A percentile compares a stretch with the other conserved stretches of the same genome.
These are phyloP conservation scores for Nephrotoma guestfalica DNA, from an alignment of 2,888 invertebrate genomes.

Conservation along the genomic window DNA sequence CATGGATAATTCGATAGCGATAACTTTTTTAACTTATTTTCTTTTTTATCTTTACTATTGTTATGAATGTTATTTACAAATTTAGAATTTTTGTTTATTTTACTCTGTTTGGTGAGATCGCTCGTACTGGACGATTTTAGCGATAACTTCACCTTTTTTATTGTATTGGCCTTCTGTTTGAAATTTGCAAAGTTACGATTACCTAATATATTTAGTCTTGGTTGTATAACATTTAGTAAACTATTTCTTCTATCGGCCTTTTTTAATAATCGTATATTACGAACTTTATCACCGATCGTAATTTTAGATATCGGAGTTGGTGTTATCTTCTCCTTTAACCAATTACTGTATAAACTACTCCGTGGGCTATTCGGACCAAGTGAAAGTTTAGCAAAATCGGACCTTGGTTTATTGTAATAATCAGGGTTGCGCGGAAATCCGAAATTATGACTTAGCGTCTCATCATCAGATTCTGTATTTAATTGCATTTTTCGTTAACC, in stretches of 20 bases:
- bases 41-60: not conserved
- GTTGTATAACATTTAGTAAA: not conserved
- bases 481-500: slow-evolving; percentile 28
- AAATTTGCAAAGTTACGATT: not conserved
- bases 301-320: not conserved
- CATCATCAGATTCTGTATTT: slow-evolving; percentile 25
- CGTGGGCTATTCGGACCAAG: not conserved
- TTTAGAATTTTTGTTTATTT: not conserved
- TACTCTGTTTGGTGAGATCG: not conserved
- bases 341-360: not conserved
- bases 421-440: not conserved
- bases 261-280: not conserved
- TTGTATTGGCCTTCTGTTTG: not conserved
- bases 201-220: not conserved
- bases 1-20: not conserved
- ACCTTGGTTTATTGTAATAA: not conserved
- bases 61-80: not conserved
- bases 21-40: not conserved
- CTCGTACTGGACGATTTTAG: not conserved
- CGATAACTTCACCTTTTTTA: not conserved
- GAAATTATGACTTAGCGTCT: slow-evolving; percentile 20
- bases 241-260: not conserved
- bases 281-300: not conserved
- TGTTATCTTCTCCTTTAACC: not conserved
- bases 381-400: not conserved